Percentiles rank a stretch among this genome's conserved stretches.
Conservation (phyloP, 2,888 invertebrate genomes). For the Macrophya alboannulata region DNA sequence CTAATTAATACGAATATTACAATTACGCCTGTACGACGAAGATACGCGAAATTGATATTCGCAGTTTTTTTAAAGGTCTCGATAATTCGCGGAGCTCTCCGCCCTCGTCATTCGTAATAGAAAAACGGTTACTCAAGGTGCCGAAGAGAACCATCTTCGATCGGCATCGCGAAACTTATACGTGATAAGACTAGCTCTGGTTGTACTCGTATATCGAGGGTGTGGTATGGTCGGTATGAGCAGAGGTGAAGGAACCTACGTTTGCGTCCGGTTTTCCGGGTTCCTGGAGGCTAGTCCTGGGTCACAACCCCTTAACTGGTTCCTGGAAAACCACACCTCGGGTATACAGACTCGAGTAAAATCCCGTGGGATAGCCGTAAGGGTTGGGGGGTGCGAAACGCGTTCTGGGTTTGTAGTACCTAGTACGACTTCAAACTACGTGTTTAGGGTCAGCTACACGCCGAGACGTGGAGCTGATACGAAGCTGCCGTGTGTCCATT, state of each 20-base stretch:
- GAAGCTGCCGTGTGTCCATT: background rate
- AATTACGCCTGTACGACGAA: background rate
- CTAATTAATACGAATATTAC: background rate
- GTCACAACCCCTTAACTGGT: background rate
- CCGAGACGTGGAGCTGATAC: background rate
- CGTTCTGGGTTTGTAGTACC: background rate
- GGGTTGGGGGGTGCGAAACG: constrained; percentile 3
- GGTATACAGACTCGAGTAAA: background rate
- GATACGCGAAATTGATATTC: too few species aligned
- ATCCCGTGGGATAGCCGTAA: background rate
- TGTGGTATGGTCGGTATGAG: background rate
- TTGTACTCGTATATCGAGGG: background rate
- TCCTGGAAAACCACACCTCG: constrained; percentile 6
- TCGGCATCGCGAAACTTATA: background rate
- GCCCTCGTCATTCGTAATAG: background rate
- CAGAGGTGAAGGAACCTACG: background rate
- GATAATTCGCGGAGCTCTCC: background rate
- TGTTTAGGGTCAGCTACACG: constrained; percentile 30
- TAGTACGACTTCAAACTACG: constrained; percentile 20
- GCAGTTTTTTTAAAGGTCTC: background rate
- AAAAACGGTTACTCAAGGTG: background rate
- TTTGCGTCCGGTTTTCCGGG: background rate
- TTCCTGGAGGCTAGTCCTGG: background rate
- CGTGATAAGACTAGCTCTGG: background rate
- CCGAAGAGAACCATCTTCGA: background rate